Evolutionary conservation across 2,797 vertebrate species (phyloP).

Genomic region (Fundulus diaphanus): DNA sequence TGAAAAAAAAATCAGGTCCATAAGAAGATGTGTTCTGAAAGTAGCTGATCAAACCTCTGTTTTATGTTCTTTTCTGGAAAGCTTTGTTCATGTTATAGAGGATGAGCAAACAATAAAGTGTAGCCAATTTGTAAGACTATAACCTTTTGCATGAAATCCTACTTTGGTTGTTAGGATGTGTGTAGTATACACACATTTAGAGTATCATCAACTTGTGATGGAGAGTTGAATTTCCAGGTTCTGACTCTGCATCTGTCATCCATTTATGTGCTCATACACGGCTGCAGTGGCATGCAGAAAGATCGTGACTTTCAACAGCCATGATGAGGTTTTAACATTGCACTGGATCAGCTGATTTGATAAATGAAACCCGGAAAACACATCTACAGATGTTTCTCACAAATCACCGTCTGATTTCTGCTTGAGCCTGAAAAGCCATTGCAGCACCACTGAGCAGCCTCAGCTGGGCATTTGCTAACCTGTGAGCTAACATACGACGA

Average conservation of each 20-base stretch:
- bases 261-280: constrained; percentile 20
- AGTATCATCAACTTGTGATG: constrained; percentile 19
- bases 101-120: not conserved
- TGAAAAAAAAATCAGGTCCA: constrained; percentile 1
- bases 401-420: constrained; percentile 38
- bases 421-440: constrained; percentile 36
- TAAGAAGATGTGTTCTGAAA: constrained; percentile 12
- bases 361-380: not conserved
- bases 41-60: not conserved
- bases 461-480: constrained; percentile 51
- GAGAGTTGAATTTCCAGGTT: constrained; percentile 16
- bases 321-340: constrained; percentile 29
- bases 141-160: constrained; percentile 1
- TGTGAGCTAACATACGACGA: constrained; percentile 39
- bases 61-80: not conserved
- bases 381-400: constrained; percentile 20
- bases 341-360: constrained; percentile 43
- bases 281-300: not conserved
- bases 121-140: not conserved
- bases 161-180: constrained; percentile 10
- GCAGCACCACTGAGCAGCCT: constrained; percentile 40
- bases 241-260: constrained; percentile 13
- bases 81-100: not conserved
- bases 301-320: constrained; percentile 34
- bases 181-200: constrained; percentile 38